These are phyloP conservation scores for Synergus umbraculus DNA, from an alignment of 2,888 invertebrate genomes.

Conservation along the genomic window DNA sequence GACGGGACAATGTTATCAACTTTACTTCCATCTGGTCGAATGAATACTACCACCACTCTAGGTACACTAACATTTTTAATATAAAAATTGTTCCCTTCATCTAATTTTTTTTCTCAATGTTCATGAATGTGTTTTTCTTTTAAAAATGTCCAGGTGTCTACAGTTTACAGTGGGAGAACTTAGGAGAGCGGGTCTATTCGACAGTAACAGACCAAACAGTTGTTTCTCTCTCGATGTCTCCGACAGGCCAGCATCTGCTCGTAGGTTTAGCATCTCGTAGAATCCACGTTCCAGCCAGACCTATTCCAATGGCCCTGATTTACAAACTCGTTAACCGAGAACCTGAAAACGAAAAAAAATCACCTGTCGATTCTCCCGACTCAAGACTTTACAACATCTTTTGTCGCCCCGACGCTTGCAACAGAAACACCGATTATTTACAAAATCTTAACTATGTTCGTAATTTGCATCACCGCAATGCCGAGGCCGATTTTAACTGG, in stretches of 20 bases:
- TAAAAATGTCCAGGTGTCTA: conserved; percentile 83
- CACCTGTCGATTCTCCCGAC: conserved; percentile 48
- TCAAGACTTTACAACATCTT: conserved; percentile 54
- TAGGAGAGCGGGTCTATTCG: conserved; percentile 89
- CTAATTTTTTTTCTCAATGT: too few species aligned
- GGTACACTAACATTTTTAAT: conserved; percentile 76
- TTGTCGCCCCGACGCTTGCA: conserved; percentile 61
- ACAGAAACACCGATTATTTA: conserved; percentile 42
- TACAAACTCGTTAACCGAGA: conserved; percentile 67
- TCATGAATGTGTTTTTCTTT: neutral
- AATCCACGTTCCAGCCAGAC: conserved; percentile 77
- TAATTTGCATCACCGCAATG: conserved; percentile 23
- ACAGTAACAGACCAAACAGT: conserved; percentile 88
- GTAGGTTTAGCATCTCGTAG: conserved; percentile 88
- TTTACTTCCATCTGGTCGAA: conserved; percentile 85
- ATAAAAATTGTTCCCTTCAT: neutral
- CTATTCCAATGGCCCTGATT: conserved; percentile 70
- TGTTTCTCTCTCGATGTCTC: conserved; percentile 91
- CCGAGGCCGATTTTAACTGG: conserved; percentile 58
- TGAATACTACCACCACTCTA: conserved; percentile 85
- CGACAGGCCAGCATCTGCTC: conserved; percentile 87
- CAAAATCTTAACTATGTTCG: conserved; percentile 17
- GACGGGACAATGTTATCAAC: conserved; percentile 89
- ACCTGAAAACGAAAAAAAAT: conserved; percentile 53
- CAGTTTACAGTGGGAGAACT: conserved; percentile 86